A percentile compares a stretch with the other conserved stretches of the same genome.
Evolutionary conservation across 2,113 vertebrate species (phyloP).

Genomic region (Hippoglossus stenolepis): DNA sequence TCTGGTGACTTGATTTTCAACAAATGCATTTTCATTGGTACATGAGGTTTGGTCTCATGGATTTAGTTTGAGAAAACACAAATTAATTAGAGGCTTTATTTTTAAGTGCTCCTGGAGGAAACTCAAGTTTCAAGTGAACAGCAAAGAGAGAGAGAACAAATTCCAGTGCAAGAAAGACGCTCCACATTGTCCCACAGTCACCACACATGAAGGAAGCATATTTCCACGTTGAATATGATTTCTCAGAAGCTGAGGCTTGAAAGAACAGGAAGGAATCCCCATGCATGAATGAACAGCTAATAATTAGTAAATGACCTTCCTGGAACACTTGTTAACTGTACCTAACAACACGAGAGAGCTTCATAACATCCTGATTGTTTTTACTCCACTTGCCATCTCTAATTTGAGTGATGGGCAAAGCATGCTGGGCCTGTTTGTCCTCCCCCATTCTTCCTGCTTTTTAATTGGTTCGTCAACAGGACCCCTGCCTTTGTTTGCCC

Average conservation of each 20-base stretch:
- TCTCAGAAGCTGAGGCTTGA: conserved; percentile 4
- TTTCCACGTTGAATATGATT: conserved; percentile 25
- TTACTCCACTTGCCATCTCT: conserved; percentile 60
- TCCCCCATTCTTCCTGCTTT: conserved; percentile 68
- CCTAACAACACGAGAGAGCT: conserved; percentile 18
- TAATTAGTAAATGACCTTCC: conserved; percentile 24
- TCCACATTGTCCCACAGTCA: neutral
- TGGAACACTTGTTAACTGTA: conserved; percentile 22
- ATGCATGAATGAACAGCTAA: neutral
- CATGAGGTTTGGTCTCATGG: neutral
- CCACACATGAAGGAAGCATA: neutral
- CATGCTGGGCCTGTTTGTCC: conserved; percentile 55
- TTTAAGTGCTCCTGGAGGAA: neutral
- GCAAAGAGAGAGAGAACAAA: neutral
- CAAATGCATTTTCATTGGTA: neutral
- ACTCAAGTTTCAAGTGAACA: neutral
- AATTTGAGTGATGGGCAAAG: conserved; percentile 68
- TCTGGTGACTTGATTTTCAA: neutral
- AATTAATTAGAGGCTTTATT: neutral
- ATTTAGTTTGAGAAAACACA: neutral
- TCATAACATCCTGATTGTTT: conserved; percentile 60
- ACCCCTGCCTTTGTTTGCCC: conserved; percentile 72
- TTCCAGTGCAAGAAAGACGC: neutral
- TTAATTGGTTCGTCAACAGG: conserved; percentile 74
- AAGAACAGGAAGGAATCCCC: neutral